Conservation (phyloP, 2,797 vertebrate genomes). For the Podargus strigoides region DNA sequence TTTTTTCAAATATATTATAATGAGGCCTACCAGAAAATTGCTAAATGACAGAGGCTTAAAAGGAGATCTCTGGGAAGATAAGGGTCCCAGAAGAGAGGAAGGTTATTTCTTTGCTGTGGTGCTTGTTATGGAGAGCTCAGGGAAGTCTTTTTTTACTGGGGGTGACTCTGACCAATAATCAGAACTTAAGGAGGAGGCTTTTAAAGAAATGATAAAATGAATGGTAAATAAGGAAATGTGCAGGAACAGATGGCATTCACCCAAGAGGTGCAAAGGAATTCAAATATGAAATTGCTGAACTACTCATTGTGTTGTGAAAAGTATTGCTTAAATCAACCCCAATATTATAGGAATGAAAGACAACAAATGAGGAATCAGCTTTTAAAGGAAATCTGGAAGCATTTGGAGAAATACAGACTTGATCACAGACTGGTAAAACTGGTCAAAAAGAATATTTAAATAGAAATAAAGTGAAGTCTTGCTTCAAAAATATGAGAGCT, state of each 20-base stretch:
- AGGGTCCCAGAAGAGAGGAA: background rate
- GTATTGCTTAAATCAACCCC: background rate
- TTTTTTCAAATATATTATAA: background rate
- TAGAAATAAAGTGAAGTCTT: background rate
- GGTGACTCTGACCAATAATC: background rate
- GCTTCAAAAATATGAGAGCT: background rate
- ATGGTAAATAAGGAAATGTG: background rate
- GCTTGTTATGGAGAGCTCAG: background rate
- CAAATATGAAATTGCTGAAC: background rate
- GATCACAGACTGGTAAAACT: background rate
- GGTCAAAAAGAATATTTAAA: background rate
- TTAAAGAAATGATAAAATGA: background rate
- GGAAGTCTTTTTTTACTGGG: background rate
- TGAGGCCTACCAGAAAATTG: background rate
- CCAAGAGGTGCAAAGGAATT: slow-evolving; percentile 3
- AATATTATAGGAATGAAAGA: background rate
- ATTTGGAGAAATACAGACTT: background rate
- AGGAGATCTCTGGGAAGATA: background rate
- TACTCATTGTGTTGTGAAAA: background rate
- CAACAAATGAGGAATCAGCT: background rate
- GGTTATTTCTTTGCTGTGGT: background rate
- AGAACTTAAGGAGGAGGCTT: background rate
- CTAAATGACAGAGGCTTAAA: background rate
- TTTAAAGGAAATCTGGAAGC: background rate
- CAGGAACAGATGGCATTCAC: slow-evolving; percentile 11